These are phyloP conservation scores for Leucophora obtusa DNA, from an alignment of 2,888 invertebrate genomes.

Conservation along the genomic window DNA sequence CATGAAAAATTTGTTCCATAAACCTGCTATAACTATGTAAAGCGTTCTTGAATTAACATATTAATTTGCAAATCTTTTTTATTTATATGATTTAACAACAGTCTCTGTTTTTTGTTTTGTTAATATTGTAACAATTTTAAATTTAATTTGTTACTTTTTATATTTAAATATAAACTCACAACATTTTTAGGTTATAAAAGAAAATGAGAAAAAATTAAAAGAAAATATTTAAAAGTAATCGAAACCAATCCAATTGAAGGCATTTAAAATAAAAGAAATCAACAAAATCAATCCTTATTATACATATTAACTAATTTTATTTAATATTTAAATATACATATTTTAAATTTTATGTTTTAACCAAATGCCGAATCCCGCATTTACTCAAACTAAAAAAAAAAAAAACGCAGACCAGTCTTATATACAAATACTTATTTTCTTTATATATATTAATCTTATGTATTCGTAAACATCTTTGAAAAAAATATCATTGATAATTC, in stretches of 20 bases:
- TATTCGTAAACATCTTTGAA: slow-evolving; percentile 32
- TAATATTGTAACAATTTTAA: not conserved
- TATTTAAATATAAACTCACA: not conserved
- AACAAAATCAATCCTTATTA: slow-evolving; percentile 46
- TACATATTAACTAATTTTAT: slow-evolving; percentile 29
- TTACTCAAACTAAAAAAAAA: slow-evolving; percentile 15
- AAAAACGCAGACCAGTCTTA: slow-evolving; percentile 37
- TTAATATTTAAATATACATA: too few species aligned
- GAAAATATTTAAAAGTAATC: slow-evolving; percentile 31
- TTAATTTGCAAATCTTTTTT: not conserved
- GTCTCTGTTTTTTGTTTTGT: too few species aligned
- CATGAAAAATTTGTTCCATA: too few species aligned
- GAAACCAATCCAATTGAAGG: slow-evolving; percentile 63
- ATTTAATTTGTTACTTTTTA: not conserved
- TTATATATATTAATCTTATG: slow-evolving; percentile 41
- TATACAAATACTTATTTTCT: slow-evolving; percentile 43
- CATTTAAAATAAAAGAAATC: slow-evolving; percentile 53
- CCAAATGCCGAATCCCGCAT: slow-evolving; percentile 57
- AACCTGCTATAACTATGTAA: too few species aligned
- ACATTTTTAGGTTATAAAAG: slow-evolving; percentile 27
- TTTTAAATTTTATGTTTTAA: slow-evolving; percentile 22
- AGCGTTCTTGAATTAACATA: too few species aligned
- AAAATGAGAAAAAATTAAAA: slow-evolving; percentile 13
- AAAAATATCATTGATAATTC: slow-evolving; percentile 62
- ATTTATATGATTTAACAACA: not conserved